phyloP scores from a whole-genome alignment of 1,140 invertebrate species.

The Nilaparvata lugens region DNA sequence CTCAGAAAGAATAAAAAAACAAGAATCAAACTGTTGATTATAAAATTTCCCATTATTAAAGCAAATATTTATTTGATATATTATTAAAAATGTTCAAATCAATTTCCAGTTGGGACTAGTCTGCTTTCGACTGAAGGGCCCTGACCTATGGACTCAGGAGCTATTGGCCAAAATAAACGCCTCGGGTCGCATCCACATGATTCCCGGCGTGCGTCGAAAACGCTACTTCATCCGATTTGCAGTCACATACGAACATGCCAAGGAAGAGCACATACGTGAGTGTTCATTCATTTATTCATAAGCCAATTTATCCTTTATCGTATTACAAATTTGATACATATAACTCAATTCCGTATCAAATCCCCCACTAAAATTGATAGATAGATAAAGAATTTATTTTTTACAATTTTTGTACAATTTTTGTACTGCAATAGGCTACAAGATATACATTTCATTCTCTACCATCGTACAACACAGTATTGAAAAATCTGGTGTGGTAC shows the following conservation, averaged over 20 bases:
- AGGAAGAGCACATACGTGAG: conserved; percentile 57
- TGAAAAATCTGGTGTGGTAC: background rate
- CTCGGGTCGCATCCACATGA: conserved; percentile 83
- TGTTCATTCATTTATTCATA: conserved; percentile 4
- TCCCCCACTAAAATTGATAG: too few relatives aligned
- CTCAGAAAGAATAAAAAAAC: too few relatives aligned
- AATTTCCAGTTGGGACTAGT: conserved; percentile 46
- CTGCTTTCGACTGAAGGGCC: conserved; percentile 56
- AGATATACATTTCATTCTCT: background rate
- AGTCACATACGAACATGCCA: conserved; percentile 70
- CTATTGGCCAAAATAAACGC: conserved; percentile 78
- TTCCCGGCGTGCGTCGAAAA: conserved; percentile 68
- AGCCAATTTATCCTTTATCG: background rate
- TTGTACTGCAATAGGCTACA: too few relatives aligned
- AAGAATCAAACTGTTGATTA: too few relatives aligned
- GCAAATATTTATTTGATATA: too few relatives aligned
- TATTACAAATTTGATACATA: too few relatives aligned
- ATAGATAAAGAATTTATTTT: too few relatives aligned
- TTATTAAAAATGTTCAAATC: too few relatives aligned
- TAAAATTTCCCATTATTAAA: too few relatives aligned
- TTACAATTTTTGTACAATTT: too few relatives aligned
- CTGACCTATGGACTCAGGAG: conserved; percentile 68
- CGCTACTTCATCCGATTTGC: conserved; percentile 72
- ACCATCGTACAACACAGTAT: background rate
- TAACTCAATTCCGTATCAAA: too few relatives aligned